Evolutionary conservation across 2,797 vertebrate genomes (phyloP), one percentile per base, ranked within the genome.

Genomic region (Ficedula albicollis): DNA sequence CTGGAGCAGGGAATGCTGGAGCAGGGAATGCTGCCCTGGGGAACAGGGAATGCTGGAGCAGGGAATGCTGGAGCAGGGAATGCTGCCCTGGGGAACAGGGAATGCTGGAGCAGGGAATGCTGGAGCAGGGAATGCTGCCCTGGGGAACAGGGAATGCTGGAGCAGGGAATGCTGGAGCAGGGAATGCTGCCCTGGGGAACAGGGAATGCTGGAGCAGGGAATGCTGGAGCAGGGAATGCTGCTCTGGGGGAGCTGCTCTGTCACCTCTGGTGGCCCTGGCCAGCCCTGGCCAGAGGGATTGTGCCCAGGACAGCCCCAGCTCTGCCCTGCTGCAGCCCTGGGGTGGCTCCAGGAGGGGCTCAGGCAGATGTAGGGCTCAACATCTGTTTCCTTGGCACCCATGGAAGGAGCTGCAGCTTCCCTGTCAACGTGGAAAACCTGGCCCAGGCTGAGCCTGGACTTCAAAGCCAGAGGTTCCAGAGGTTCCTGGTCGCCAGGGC

Each of bases 371-470:
- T 55, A 78, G 86, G 41, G 89, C 68, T 85, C 83, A 82, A 29
- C 5, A 0, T 21, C 89, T 49, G 64, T 89, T 85, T 94, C 86
- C 89, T 90, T 83, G 81, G 64, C 84, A 48, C 23, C 67, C 6
- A 0, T 9, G 78, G 64, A 83, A 80, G 75, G 54, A 64, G 48
- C 83, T 90, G 80, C 55, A 41, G 36, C 78, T 93, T n/a, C 39
- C 72, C 80, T 90, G 93, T 64, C 92, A 87, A 5, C 5, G 2
- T 72, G 93, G 93, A 96, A 92, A 94, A 95, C 74, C 7, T 2
- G 0, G 51, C 89, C 92, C 68, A 74, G 56, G 43, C 78, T 64
- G 70, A 36, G 63, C 9, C 86, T 67, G 6, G 76, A 23, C 90
- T 82, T 82, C 90, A 93, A 84, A 90, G 77, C 1, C 20, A 0